A percentile compares a stretch with the other conserved stretches of the same genome.
Conservation (phyloP, 2,113 vertebrate species). For the Atherinomorus stipes region DNA sequence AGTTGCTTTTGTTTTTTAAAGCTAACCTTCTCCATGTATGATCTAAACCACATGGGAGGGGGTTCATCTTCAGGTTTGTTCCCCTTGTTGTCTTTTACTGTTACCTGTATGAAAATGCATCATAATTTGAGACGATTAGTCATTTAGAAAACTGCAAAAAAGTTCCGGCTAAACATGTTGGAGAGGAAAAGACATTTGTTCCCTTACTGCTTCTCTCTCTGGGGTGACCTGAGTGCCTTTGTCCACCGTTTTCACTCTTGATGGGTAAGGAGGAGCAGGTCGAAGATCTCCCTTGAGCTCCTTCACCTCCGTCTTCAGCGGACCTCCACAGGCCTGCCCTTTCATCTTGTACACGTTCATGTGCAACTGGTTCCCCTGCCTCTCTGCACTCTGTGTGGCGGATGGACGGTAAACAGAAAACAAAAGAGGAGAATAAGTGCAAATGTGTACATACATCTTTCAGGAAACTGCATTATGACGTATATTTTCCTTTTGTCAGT, state of each 20-base stretch:
- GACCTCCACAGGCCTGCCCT: constrained; percentile 61
- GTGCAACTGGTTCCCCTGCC: constrained; percentile 92
- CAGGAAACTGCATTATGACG: not conserved
- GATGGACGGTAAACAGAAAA: not conserved
- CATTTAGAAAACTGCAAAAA: no score
- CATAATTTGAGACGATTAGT: no score
- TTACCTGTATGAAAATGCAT: constrained; percentile 60
- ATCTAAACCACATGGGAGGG: constrained; percentile 95
- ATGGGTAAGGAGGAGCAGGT: constrained; percentile 82
- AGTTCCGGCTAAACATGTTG: no score
- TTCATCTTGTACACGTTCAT: constrained; percentile 92
- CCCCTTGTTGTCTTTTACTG: constrained; percentile 79
- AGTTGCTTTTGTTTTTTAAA: fast-evolving
- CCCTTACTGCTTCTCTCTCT: constrained; percentile 82
- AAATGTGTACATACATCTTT: not conserved
- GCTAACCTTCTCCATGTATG: constrained; percentile 89
- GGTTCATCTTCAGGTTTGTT: constrained; percentile 84
- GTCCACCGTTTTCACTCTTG: constrained; percentile 84
- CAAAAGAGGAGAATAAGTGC: not conserved
- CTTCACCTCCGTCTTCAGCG: constrained; percentile 78
- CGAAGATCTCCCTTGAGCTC: constrained; percentile 85
- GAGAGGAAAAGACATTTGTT: not conserved
- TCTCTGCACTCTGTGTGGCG: constrained; percentile 87
- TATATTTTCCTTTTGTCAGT: not conserved
- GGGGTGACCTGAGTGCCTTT: constrained; percentile 85